Evolutionary conservation across 1,140 invertebrate genomes (phyloP), one percentile per base, ranked within the genome.

Genomic region (Pseudomyrmex dendroicus): DNA sequence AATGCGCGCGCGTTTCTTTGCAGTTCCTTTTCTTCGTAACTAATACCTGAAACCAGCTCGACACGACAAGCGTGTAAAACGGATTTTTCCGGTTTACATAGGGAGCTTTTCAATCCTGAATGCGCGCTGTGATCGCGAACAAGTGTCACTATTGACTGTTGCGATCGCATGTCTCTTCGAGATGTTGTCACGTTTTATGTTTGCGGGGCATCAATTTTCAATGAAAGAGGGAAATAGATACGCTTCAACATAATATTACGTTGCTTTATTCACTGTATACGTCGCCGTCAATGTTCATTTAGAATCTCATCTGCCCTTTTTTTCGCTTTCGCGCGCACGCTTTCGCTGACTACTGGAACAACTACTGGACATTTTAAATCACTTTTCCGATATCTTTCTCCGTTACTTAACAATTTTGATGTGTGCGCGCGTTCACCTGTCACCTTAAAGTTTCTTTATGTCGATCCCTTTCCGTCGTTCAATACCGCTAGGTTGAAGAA

Each of bases 221-320:
- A 46, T 57, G 12, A 66, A 52, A 67, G 48, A 54, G 13, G 17
- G 12, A 35, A 35, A 35, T 35, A 17, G 15, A 15, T 5, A 22
- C 17, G 13, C 13, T 13, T 68, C 35, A n/a, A n/a, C 52, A 35
- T 35, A 17, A 68, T 56, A 17, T 56, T 25, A 22, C 25, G 9
- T 35, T 46, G 35, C 50, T 68, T 77, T 77, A 44, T 57, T 67
- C 35, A 46, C 50, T 63, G 48, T 46, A 35, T 35, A 67, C 48
- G 35, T 68, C 48, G 63, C 63, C 67, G 63, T 77, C 74, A 77
- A 46, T 50, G 17, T 46, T 15, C 17, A 77, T 77, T 77, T 68
- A 77, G 63, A 13, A 35, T 22, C 20, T 20, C 13, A 48, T 44
- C 17, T 62, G 48, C 52, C 22, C 52, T 22, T 20, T 46, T 12